Percentiles rank a stretch among this genome's conserved stretches.
Conservation (phyloP, 2,113 vertebrate genomes). For the Panthera uncia region DNA sequence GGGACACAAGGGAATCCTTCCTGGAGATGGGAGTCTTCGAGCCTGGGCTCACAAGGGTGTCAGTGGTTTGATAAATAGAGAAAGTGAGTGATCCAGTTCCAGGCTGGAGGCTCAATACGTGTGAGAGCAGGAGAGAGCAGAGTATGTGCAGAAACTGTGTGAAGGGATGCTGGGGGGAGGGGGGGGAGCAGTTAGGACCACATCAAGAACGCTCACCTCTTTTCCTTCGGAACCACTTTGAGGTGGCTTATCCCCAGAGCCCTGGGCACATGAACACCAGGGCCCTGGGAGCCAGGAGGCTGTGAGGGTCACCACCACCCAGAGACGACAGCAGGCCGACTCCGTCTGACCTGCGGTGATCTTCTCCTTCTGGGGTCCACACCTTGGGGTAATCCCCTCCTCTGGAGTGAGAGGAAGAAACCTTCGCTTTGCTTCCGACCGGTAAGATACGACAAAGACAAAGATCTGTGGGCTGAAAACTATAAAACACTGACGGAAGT, state of each 20-base stretch:
- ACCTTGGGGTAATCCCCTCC: neutral
- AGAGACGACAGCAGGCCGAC: neutral
- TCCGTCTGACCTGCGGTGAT: neutral
- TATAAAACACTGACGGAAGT: neutral
- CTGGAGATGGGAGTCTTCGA: neutral
- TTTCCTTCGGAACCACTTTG: neutral
- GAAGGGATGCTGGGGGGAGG: neutral
- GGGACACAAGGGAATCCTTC: neutral
- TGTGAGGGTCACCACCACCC: neutral
- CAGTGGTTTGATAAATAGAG: neutral
- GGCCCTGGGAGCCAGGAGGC: neutral
- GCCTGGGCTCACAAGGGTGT: neutral
- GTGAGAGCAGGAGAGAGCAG: neutral
- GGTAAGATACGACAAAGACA: neutral
- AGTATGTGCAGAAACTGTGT: fast-evolving
- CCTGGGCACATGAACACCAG: fast-evolving
- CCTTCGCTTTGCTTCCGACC: neutral
- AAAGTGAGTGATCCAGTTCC: neutral
- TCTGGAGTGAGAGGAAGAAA: neutral
- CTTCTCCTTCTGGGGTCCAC: neutral
- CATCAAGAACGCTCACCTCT: neutral
- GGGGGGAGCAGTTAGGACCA: neutral
- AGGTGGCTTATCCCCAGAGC: neutral
- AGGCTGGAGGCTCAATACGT: neutral
- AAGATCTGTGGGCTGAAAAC: neutral